Base-by-base conservation (phyloP, 1,140 invertebrate genomes). In the Ostrea denselamellosa region DNA sequence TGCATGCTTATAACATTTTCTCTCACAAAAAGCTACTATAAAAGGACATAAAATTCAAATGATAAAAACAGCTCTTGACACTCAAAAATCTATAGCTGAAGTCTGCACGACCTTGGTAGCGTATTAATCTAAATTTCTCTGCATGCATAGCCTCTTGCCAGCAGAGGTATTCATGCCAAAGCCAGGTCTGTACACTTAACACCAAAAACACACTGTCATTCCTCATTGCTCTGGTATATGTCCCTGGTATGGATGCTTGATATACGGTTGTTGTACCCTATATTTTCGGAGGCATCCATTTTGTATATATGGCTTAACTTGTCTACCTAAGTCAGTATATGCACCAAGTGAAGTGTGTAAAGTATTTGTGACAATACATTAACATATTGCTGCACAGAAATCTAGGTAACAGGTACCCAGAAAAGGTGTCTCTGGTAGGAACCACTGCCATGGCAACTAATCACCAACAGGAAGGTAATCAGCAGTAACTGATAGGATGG, bases 361-460 rank as follows among this genome's bases (percentile, higher is more conserved):
- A 68, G 68, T 77, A 28, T 71, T 77, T 77, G 68, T 77, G 68
- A 77, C 68, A 12, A 77, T 28, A 25, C 68, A 77, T 28, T 77
- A 34, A 34, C 28, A 28, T 77, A 77, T 77, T 77, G 68, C 68
- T 28, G 68, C 68, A 77, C 68, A 77, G 68, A 28, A 28, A 77
- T 77, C 68, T 77, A 77, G 68, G 68, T 77, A 77, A 28, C 25
- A 77, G 10, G 25, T 28, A 77, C 68, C 68, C 28, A 77, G 68
- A 17, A 19, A 62, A 62, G 56, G 56, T 62, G 56, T 62, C 56
- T 62, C 25, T 77, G 25, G 68, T 77, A 77, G 68, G 68, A 77
- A 77, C 68, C 68, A 77, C 14, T 77, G 68, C 68, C 68, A 77
- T 77, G 68, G 68, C 68, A 77, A 77, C 68, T 77, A 77, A 77